Evolutionary conservation across 2,113 vertebrate species (phyloP).

Genomic region (Engraulis encrasicolus): DNA sequence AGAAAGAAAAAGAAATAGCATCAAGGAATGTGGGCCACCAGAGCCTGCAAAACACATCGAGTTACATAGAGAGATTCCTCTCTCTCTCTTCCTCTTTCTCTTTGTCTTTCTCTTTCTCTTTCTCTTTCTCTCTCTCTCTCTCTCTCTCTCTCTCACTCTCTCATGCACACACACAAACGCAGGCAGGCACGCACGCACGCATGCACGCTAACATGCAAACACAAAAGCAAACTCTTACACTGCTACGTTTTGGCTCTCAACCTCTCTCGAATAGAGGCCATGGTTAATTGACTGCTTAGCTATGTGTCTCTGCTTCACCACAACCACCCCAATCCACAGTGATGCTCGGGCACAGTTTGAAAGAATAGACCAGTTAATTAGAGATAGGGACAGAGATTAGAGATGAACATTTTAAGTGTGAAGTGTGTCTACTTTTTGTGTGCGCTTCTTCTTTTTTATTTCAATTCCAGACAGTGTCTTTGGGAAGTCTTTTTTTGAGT

Average conservation of each 20-base stretch:
- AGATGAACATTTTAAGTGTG: constrained; percentile 23
- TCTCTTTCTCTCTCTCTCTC: too few species aligned
- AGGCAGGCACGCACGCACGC: background rate
- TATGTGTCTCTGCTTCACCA: constrained; percentile 3
- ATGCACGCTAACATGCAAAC: background rate
- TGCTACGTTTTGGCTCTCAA: constrained; percentile 65
- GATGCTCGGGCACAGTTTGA: constrained; percentile 14
- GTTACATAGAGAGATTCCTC: too few species aligned
- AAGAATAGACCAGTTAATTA: background rate
- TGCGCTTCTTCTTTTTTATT: background rate
- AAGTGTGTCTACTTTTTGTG: background rate
- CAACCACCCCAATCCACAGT: background rate
- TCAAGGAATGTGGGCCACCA: background rate
- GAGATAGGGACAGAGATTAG: background rate
- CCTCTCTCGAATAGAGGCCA: constrained; percentile 66
- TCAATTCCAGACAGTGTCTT: constrained; percentile 6
- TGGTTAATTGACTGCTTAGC: constrained; percentile 74
- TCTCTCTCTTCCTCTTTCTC: too few species aligned
- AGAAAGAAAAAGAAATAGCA: background rate
- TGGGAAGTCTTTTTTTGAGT: constrained; percentile 14
- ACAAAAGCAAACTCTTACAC: background rate
- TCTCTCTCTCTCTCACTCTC: background rate
- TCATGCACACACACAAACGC: background rate
- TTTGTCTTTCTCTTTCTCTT: too few species aligned
- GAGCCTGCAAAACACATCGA: background rate